Evolutionary conservation across 2,113 vertebrate species (phyloP), one percentile per base, ranked within the genome.

Genomic region (Rhynchomys soricoides): DNA sequence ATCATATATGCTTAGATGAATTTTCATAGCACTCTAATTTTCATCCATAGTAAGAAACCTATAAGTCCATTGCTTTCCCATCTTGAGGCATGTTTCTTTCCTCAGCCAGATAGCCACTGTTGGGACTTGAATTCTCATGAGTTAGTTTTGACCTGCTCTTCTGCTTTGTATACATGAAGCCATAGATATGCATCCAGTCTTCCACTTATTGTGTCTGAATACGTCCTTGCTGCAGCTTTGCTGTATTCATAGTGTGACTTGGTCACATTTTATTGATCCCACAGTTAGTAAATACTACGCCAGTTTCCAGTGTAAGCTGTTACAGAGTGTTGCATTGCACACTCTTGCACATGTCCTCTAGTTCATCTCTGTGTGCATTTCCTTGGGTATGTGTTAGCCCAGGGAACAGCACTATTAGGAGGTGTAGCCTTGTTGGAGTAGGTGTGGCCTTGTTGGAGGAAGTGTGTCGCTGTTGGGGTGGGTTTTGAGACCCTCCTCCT

Each of bases 281-380:
- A 77, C 45, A 31, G 3, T 73, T 92, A 24, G 21, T 86, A 45
- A 77, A 40, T 71, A 55, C 6, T 55, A 81, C 64, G 68, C 9
- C 91, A 26, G 55, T 96, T 93, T 92, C 50, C 68, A 92, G 26
- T 74, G 93, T 97, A 64, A 88, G 55, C 85, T 97, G 29, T 96
- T 88, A 66, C 9, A 57, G 70, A 64, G 31, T 78, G 29, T 52
- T 81, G 19, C 43, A 90, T 1, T 86, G n/a, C 74, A 57, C 52
- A 50, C 81, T 57, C 40, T 83, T 93, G 1, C 50, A 26, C 59
- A 57, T 57, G 37, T 78, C 78, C 77, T 87, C 86, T 93, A 40
- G 77, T 95, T 43, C 86, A 45, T 4, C 10, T 94, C 6, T 75
- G 57, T 24, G 88, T 24, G 29, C 34, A 78, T 83, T 83, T 90